Conservation (phyloP, 1,140 invertebrate species). For the Aphis craccivora region DNA sequence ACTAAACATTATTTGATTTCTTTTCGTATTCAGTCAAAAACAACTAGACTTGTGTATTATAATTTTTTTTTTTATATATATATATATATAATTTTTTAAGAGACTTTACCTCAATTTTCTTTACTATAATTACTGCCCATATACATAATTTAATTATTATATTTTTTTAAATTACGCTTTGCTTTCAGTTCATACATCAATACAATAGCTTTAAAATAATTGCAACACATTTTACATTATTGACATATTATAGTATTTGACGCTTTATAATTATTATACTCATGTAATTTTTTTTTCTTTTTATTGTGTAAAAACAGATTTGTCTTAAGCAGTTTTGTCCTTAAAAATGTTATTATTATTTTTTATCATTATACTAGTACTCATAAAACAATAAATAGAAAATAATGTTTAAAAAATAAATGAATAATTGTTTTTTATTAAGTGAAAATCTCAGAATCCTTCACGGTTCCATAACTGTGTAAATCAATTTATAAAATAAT, state of each 20-base stretch:
- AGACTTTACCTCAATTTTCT: slow-evolving; percentile 55
- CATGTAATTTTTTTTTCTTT: slow-evolving; percentile 50
- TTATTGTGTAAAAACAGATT: slow-evolving; percentile 47
- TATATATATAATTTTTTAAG: slow-evolving; percentile 56
- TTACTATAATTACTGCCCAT: slow-evolving; percentile 55
- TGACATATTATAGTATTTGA: slow-evolving; percentile 51
- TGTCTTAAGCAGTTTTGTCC: slow-evolving; percentile 48
- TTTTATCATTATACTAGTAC: slow-evolving; percentile 55
- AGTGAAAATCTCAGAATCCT: background rate
- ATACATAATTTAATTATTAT: slow-evolving; percentile 51
- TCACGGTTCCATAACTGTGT: background rate
- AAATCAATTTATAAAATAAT: background rate
- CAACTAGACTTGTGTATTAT: slow-evolving; percentile 56
- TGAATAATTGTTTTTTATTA: slow-evolving; percentile 20
- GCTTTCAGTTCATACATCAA: slow-evolving; percentile 45
- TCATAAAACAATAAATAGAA: slow-evolving; percentile 51
- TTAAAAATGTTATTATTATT: slow-evolving; percentile 51
- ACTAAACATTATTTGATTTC: slow-evolving; percentile 55
- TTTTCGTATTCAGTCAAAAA: slow-evolving; percentile 57
- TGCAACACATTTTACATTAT: slow-evolving; percentile 48
- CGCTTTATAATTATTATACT: slow-evolving; percentile 47
- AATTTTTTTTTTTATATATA: slow-evolving; percentile 50
- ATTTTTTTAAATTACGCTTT: slow-evolving; percentile 44
- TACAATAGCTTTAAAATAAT: slow-evolving; percentile 54
- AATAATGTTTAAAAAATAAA: slow-evolving; percentile 43